A percentile compares a stretch with the other conserved stretches of the same genome.
Conservation (phyloP, 23 tunicate genomes). For the Trididemnum miniatum region DNA sequence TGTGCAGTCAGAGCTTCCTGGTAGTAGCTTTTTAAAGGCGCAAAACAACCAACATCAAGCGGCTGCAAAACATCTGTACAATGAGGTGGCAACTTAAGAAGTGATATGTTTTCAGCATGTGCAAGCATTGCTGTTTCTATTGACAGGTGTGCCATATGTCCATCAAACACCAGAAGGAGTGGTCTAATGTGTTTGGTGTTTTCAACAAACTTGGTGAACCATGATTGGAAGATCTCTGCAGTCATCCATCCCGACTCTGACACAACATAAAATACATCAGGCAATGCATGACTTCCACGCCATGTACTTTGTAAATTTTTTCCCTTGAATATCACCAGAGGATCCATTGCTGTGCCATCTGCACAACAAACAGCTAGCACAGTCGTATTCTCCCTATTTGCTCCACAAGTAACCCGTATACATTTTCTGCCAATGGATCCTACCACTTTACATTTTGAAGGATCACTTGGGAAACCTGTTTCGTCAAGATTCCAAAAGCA, state of each 20-base stretch:
- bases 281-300: background rate
- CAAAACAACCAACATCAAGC: slow-evolving; percentile 17
- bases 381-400: slow-evolving; percentile 15
- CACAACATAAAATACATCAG: slow-evolving; percentile 17
- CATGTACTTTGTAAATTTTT: slow-evolving; percentile 19
- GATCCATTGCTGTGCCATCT: slow-evolving; percentile 21
- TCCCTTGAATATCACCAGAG: slow-evolving; percentile 8
- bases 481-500: slow-evolving; percentile 11
- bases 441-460: slow-evolving; percentile 1
- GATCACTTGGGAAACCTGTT: background rate
- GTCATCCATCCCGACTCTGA: slow-evolving; percentile 13
- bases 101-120: background rate
- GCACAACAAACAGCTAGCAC: slow-evolving; percentile 18
- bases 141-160: slow-evolving; percentile 19
- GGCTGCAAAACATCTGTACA: slow-evolving; percentile 34
- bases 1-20: background rate
- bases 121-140: background rate
- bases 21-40: background rate
- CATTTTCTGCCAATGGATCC: background rate
- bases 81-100: slow-evolving; percentile 18
- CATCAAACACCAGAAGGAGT: background rate
- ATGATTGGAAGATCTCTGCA: background rate
- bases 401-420: slow-evolving; percentile 23
- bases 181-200: background rate
- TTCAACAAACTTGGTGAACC: slow-evolving; percentile 7